Conservation (phyloP, 2,113 vertebrate species). For the Ochotona princeps region DNA sequence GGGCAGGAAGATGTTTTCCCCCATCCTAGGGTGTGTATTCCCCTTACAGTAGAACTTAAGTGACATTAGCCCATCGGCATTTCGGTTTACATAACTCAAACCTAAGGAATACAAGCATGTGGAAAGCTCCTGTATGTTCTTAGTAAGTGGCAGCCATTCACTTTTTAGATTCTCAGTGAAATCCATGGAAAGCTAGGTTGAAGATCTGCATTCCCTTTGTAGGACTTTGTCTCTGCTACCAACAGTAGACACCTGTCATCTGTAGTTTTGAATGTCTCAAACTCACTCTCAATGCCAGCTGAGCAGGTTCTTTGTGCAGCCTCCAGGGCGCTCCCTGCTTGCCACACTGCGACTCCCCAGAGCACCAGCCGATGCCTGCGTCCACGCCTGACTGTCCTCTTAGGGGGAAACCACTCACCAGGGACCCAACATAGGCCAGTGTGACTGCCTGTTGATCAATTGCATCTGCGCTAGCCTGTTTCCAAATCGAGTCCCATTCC, state of each 20-base stretch:
- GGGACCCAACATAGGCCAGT: neutral
- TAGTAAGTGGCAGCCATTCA: neutral
- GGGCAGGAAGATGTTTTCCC: neutral
- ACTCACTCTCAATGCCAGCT: neutral
- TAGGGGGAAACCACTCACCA: no score
- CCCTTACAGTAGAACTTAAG: neutral
- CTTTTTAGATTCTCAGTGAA: slow-evolving; percentile 30
- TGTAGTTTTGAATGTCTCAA: neutral
- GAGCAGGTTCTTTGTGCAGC: neutral
- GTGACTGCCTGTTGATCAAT: neutral
- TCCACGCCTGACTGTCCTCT: neutral
- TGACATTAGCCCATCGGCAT: neutral
- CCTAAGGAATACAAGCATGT: neutral
- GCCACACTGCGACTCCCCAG: neutral
- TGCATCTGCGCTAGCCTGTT: neutral
- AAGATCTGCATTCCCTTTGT: neutral
- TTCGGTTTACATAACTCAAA: neutral
- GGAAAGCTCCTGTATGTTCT: slow-evolving; percentile 5
- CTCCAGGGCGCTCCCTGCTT: neutral
- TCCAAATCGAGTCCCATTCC: neutral
- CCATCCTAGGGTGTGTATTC: neutral
- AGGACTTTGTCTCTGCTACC: no score
- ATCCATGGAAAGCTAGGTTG: neutral
- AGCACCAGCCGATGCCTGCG: neutral
- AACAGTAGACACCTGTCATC: neutral